Conservation (phyloP, 2,797 vertebrate genomes). For the Poecilia gillii region DNA sequence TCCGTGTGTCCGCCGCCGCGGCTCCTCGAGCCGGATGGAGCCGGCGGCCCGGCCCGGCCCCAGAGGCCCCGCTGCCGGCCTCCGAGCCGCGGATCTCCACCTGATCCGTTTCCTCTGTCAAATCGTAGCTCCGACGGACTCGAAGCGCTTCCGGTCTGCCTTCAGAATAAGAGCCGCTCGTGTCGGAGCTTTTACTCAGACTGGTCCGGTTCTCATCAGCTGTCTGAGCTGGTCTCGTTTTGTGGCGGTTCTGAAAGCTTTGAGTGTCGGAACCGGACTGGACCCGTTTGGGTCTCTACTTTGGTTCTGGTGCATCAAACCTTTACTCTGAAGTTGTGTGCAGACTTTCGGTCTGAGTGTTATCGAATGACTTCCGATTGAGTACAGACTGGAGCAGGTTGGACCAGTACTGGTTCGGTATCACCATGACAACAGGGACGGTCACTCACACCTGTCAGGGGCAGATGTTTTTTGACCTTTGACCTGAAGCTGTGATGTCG, state of each 20-base stretch:
- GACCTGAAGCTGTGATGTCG: background rate
- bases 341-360: slow-evolving; percentile 20
- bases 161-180: slow-evolving; percentile 51
- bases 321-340: slow-evolving; percentile 37
- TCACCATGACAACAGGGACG: background rate
- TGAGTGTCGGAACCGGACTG: background rate
- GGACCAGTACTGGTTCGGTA: slow-evolving; percentile 6
- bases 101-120: slow-evolving; percentile 43
- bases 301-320: background rate
- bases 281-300: background rate
- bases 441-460: background rate
- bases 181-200: background rate
- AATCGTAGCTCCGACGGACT: background rate
- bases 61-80: background rate
- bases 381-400: background rate
- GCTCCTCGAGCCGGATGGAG: slow-evolving; percentile 1
- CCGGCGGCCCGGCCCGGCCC: background rate
- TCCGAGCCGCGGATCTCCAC: slow-evolving; percentile 24
- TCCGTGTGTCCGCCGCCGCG: background rate
- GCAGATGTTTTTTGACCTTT: background rate
- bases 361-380: background rate
- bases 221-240: background rate
- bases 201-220: background rate
- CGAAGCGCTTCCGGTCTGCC: slow-evolving; percentile 25
- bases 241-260: background rate